Conservation (phyloP, 2,113 vertebrate species). For the Zosterops japonicus region DNA sequence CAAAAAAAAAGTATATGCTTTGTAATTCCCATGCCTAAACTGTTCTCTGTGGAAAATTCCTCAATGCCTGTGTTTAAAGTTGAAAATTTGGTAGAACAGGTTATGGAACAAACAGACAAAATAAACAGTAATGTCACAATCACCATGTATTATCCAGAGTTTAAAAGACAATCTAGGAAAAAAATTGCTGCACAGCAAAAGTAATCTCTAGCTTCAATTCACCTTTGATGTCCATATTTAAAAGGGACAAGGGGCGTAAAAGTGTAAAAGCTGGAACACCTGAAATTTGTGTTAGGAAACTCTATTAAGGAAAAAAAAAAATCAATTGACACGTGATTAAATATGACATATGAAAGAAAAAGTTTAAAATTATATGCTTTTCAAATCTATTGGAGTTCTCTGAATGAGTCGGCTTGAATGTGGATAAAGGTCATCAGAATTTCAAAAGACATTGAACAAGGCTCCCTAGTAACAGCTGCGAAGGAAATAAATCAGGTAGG, state of each 20-base stretch:
- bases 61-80: background rate
- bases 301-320: background rate
- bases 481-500: background rate
- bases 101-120: background rate
- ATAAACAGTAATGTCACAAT: background rate
- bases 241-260: fast-evolving
- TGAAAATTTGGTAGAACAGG: background rate
- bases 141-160: background rate
- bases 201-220: background rate
- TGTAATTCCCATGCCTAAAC: background rate
- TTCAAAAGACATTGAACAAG: background rate
- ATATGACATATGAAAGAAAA: background rate
- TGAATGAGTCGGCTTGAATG: background rate
- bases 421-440: background rate
- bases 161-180: background rate
- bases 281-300: background rate
- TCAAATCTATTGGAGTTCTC: background rate
- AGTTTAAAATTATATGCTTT: background rate
- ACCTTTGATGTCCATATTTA: background rate
- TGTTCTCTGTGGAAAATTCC: background rate
- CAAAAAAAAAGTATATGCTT: background rate
- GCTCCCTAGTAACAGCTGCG: background rate
- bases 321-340: background rate
- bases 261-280: background rate
- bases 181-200: background rate